Percentiles rank a stretch among this genome's conserved stretches.
These are phyloP conservation scores for Percina caprodes DNA, from an alignment of 2,113 vertebrate species.

Conservation along the genomic window DNA sequence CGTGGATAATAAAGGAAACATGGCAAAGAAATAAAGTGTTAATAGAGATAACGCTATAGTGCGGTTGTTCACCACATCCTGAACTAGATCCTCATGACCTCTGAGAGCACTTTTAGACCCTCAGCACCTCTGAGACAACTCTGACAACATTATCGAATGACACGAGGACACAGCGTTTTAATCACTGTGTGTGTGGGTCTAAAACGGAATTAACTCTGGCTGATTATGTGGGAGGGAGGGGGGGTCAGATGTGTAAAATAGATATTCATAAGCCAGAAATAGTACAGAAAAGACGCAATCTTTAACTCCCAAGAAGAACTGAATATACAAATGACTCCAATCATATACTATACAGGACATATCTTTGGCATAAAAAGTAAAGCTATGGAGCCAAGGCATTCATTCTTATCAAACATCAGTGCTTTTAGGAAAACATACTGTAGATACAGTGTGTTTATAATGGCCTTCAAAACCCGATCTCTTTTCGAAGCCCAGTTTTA, in stretches of 20 bases:
- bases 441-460: constrained; percentile 89
- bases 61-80: constrained; percentile 36
- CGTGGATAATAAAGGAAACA: constrained; percentile 18
- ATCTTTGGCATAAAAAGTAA: constrained; percentile 70
- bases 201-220: constrained; percentile 31
- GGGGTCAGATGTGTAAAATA: constrained; percentile 48
- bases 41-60: constrained; percentile 39
- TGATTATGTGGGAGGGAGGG: constrained; percentile 37
- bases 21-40: constrained; percentile 43
- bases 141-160: constrained; percentile 21
- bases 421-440: constrained; percentile 93
- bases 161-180: constrained; percentile 25
- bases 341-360: constrained; percentile 61
- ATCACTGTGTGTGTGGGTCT: constrained; percentile 3
- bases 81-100: constrained; percentile 19
- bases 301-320: constrained; percentile 63
- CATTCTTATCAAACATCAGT: constrained; percentile 91
- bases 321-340: constrained; percentile 65
- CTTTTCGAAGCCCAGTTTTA: constrained; percentile 87
- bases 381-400: constrained; percentile 72
- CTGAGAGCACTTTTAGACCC: constrained; percentile 3
- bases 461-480: constrained; percentile 86
- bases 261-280: constrained; percentile 57
- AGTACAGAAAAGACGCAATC: constrained; percentile 69
- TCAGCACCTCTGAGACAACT: background rate